Base-by-base conservation (phyloP, 2,113 vertebrate genomes). In the Alligator sinensis region DNA sequence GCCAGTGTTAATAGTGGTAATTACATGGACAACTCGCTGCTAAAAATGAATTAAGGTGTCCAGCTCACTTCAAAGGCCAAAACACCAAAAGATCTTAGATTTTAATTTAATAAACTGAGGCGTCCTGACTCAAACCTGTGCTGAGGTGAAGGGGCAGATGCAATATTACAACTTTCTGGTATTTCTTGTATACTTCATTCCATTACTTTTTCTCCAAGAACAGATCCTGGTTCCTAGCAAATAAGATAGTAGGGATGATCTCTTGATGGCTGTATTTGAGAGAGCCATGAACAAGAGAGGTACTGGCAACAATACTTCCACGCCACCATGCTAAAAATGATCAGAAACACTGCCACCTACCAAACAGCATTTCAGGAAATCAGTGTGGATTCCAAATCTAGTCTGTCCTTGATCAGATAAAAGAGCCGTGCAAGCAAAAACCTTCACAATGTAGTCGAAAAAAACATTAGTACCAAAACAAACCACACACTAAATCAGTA, bases 281-380 rank as follows among this genome's bases (percentile, higher is more conserved):
- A 19, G 11, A 66, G 5, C 2, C 3, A 38, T 54, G 5, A 72
- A 24, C 2, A 21, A 60, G 22, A 82, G 85, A 85, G 0, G 3
- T 55, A n/a, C 16, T 2, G 12, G 55, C 5, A 54, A 54, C 72
- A 75, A 54, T 27, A 54, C 54, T 75, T 54, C 72, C 14, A 75
- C 70, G 7, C 24, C 22, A 54, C 34, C 22, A 27, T 1, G 2
- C 17, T 28, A 47, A 6, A 11, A 77, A 5, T 1, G 0, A 0
- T 3, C 6, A 84, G 15, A 66, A 22, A 24, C 19, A 25, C 25
- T n/a, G 5, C 14, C 54, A 11, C 4, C n/a, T 63, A 12, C 47
- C 24, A 38, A 12, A 28, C 8, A 77, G 2, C 61, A n/a, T 6
- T 14, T 0, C 60, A 61, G 25, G 47, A 4, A 28, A 1, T 10